Percentiles rank a stretch among this genome's conserved stretches.
These are phyloP conservation scores for Diorhabda elongata DNA, from an alignment of 1,140 invertebrate genomes.

Conservation along the genomic window DNA sequence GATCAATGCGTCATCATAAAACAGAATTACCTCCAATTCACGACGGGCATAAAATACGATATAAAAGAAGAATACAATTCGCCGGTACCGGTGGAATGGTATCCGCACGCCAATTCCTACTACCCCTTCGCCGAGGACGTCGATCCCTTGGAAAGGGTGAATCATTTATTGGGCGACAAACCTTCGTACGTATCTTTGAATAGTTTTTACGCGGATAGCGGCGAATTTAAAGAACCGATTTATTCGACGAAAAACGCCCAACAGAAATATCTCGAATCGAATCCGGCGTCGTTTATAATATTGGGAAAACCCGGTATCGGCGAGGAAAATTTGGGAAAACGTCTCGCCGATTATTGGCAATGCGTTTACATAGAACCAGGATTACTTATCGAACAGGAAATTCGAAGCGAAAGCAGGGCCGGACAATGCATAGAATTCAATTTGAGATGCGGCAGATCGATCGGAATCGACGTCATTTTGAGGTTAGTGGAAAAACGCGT, in stretches of 20 bases:
- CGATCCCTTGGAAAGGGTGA: slow-evolving; percentile 42
- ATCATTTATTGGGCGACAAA: slow-evolving; percentile 30
- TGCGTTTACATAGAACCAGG: slow-evolving; percentile 56
- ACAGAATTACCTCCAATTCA: slow-evolving; percentile 28
- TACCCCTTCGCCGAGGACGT: slow-evolving; percentile 46
- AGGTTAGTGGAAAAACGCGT: slow-evolving; percentile 51
- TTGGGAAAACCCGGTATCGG: slow-evolving; percentile 56
- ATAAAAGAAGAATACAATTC: slow-evolving; percentile 19
- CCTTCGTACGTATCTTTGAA: slow-evolving; percentile 21
- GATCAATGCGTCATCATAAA: slow-evolving; percentile 37
- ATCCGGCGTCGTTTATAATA: slow-evolving; percentile 55
- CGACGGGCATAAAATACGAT: slow-evolving; percentile 24
- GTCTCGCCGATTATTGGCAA: slow-evolving; percentile 52
- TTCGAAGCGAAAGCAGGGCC: slow-evolving; percentile 47
- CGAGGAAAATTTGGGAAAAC: slow-evolving; percentile 49
- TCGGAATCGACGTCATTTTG: slow-evolving; percentile 49
- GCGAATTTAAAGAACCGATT: slow-evolving; percentile 19
- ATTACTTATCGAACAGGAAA: slow-evolving; percentile 53
- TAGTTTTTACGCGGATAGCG: slow-evolving; percentile 10
- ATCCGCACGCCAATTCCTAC: slow-evolving; percentile 46
- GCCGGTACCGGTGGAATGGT: slow-evolving; percentile 19
- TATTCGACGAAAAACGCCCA: slow-evolving; percentile 49
- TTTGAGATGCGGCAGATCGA: slow-evolving; percentile 49
- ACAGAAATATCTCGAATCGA: slow-evolving; percentile 48
- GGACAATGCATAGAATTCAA: slow-evolving; percentile 54